phyloP scores from a whole-genome alignment of 2,888 invertebrate species.

The Euclidia mi region DNA sequence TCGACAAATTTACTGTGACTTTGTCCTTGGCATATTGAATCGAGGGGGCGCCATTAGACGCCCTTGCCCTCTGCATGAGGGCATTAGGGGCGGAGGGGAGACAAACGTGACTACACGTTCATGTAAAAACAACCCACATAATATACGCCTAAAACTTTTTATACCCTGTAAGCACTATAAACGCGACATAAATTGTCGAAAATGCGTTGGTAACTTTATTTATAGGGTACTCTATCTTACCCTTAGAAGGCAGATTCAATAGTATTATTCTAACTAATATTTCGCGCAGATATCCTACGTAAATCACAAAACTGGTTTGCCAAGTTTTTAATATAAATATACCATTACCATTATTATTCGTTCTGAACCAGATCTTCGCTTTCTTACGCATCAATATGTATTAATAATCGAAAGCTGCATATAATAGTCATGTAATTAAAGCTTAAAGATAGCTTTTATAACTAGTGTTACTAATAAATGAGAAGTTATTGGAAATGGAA shows the following conservation, averaged over 20 bases:
- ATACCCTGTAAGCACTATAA: not conserved
- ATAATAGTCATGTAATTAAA: conserved; percentile 24
- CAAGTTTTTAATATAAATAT: not conserved
- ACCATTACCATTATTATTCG: too few relatives aligned
- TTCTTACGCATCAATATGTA: too few relatives aligned
- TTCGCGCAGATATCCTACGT: not conserved
- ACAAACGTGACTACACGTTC: conserved; percentile 22
- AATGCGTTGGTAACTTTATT: not conserved
- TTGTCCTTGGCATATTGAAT: conserved; percentile 49
- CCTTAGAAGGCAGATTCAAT: too few relatives aligned
- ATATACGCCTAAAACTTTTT: not conserved
- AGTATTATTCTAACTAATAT: too few relatives aligned
- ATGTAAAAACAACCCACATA: conserved; percentile 9
- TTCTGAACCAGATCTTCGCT: too few relatives aligned
- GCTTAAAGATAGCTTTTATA: conserved; percentile 27
- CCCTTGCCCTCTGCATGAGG: conserved; percentile 38
- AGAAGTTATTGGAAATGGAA: conserved; percentile 37
- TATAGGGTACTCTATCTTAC: not conserved
- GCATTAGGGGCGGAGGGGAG: conserved; percentile 14
- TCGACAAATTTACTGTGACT: conserved; percentile 27
- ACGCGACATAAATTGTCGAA: not conserved
- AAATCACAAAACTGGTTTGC: not conserved
- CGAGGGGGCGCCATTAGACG: conserved; percentile 39
- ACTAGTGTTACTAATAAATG: conserved; percentile 27
- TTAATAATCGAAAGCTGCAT: conserved; percentile 20